phyloP scores from a whole-genome alignment of 2,113 vertebrate genomes.

The Tychaedon coryphoeus region DNA sequence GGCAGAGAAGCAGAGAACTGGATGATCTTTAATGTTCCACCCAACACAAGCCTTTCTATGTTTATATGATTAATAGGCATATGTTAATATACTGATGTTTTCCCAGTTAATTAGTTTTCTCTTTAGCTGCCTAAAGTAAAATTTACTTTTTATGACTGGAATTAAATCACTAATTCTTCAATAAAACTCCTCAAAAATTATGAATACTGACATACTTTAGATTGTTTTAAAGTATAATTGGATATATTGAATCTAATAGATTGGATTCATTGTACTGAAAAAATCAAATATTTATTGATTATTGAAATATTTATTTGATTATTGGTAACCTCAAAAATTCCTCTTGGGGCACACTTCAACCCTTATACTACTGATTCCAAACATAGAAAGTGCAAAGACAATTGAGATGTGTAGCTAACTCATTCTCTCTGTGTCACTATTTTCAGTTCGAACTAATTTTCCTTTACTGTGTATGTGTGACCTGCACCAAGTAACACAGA shows the following conservation, averaged over 20 bases:
- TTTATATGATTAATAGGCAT: background rate
- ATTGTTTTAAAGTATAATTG: background rate
- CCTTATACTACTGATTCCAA: background rate
- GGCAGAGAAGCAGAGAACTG: background rate
- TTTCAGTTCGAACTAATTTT: background rate
- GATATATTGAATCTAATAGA: background rate
- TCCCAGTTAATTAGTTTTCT: background rate
- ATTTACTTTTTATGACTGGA: background rate
- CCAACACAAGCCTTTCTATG: background rate
- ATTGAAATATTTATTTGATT: background rate
- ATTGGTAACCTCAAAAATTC: background rate
- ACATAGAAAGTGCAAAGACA: background rate
- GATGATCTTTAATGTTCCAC: background rate
- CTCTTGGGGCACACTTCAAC: background rate
- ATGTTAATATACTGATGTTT: background rate
- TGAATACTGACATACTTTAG: background rate
- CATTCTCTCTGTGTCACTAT: background rate
- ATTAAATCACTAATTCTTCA: background rate
- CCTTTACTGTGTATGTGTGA: background rate
- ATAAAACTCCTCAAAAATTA: background rate
- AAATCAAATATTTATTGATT: background rate
- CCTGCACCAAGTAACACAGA: background rate
- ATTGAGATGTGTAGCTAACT: background rate
- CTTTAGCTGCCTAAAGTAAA: background rate
- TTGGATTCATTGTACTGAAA: background rate